These are phyloP conservation scores for Nemopilema nomurai DNA, from an alignment of 30 jellyfish, hydroid and myxozoan genomes.

Conservation along the genomic window DNA sequence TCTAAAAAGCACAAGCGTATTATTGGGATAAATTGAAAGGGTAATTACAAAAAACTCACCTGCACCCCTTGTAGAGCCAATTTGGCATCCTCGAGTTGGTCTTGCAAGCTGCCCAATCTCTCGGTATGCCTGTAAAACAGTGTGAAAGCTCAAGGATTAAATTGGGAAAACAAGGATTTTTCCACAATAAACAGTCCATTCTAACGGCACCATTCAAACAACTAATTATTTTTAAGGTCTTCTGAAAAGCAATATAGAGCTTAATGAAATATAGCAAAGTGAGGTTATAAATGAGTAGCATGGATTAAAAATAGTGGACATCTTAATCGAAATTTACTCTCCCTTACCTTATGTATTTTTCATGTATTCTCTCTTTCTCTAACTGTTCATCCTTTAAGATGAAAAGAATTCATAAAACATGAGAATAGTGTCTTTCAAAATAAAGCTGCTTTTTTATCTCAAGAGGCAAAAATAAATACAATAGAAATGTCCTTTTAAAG, in stretches of 20 bases:
- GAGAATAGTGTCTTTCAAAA: too few species aligned
- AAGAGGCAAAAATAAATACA: too few species aligned
- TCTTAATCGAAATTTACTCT: too few species aligned
- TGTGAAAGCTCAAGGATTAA: too few species aligned
- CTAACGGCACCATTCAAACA: not conserved
- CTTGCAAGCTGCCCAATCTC: slow-evolving; percentile 58
- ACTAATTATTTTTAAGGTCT: not conserved
- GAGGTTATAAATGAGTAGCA: too few species aligned
- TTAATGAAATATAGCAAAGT: too few species aligned
- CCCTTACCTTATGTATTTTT: slow-evolving; percentile 60
- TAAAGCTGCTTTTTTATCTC: too few species aligned
- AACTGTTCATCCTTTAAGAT: slow-evolving; percentile 63
- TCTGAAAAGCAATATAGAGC: too few species aligned
- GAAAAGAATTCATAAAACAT: not conserved
- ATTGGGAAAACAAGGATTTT: too few species aligned
- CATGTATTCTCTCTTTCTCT: slow-evolving; percentile 65
- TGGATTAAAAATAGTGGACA: too few species aligned
- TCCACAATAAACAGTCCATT: not conserved
- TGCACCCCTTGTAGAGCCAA: slow-evolving; percentile 62
- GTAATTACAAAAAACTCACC: not conserved
- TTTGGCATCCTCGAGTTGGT: slow-evolving; percentile 80
- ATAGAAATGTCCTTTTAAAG: too few species aligned
- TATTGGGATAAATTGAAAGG: not conserved
- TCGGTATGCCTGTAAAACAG: slow-evolving; percentile 46
- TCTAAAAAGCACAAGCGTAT: too few species aligned